Base-by-base conservation (phyloP, 2,888 invertebrate species). In the Dynastes tityus region DNA sequence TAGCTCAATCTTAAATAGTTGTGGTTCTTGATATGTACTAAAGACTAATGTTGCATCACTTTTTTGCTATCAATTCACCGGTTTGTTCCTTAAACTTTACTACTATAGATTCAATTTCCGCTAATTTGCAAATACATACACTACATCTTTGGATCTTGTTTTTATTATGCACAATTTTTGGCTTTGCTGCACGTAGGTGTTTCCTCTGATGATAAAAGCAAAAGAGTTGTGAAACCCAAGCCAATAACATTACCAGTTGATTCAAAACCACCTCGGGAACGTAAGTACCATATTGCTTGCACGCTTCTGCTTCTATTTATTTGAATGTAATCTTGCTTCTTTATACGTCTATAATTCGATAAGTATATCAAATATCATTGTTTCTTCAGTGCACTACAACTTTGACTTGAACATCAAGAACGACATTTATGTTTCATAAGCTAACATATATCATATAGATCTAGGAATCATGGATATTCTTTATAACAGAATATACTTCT, bases 241-340 rank as follows among this genome's bases (percentile, higher is more conserved):
- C 93, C 93, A 81, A 92, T 93, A 86, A 91, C 92, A 87, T 90
- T 93, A 82, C 92, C 93, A 78, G 91, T 93, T 84, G 93, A 94
- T 87, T 90, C 90, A 84, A 91, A 92, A 86, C 91, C 91, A 79
- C 89, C 90, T 80, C 90, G 91, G 87, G 93, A 93, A 90, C 91
- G 93, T 93, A 90, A 91, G 93, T 92, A 88, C 78, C 58, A 32
- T 9, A 73, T 78, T 79, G 73, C 58, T 67, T 74, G 79, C 79
- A 79, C 71, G 71, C 74, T 76, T 78, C 29, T 63, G 58, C 40
- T 61, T 73, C n/a, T 9, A 22, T 13, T 64, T 11, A 32, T 32
- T 13, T 11, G 45, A 11, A 63, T 55, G 11, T 55, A 9, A 16
- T 5, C 55, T 13, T 16, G 13, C 55, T 9, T 5, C 11, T n/a